Evolutionary conservation across 2,113 vertebrate genomes (phyloP), one percentile per base, ranked within the genome.

Genomic region (Myotis davidii): DNA sequence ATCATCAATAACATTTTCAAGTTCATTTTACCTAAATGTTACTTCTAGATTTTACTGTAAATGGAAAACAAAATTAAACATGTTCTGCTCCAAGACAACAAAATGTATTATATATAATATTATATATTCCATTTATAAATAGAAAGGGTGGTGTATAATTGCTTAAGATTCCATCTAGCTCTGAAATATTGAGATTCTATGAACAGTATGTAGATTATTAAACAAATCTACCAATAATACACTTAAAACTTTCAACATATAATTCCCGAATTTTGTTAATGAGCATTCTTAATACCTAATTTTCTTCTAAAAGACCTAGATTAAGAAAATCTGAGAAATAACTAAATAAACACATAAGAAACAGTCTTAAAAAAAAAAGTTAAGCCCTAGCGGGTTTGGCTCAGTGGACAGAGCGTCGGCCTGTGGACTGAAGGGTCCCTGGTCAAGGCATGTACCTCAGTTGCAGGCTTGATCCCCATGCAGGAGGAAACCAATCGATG

Each of bases 281-380:
- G 94, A 84, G 27, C 34, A 86, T 82, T 88, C 34, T 88, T 93
- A 95, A 74, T 85, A 59, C 6, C 12, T 73, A 83, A 76, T 77
- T 88, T 92, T 94, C n/a, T 96, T 83, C 54, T 92, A 84, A 92
- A 94, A 85, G 45, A 91, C 18, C 34, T 65, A 91, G 64, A 91
- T 65, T 56, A 88, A 86, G 42, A 90, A 93, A 95, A 85, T 42
- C 25, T 59, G 42, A 95, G 67, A 59, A 88, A 81, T 87, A 90
- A 72, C 64, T 54, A 85, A 88, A 76, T 21, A 92, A 86, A 13
- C 67, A 74, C 52, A 64, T 54, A 97, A 90, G n/a, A 3, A 83
- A 64, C 1, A 56, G 32, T 91, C 64, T 95, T 89, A 8, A 56
- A 59, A 59, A 61, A 61, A 61, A 61, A 61, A 61, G 59, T 61